phyloP scores from a whole-genome alignment of 2,888 invertebrate genomes.

The Gisinianus flammeolus region DNA sequence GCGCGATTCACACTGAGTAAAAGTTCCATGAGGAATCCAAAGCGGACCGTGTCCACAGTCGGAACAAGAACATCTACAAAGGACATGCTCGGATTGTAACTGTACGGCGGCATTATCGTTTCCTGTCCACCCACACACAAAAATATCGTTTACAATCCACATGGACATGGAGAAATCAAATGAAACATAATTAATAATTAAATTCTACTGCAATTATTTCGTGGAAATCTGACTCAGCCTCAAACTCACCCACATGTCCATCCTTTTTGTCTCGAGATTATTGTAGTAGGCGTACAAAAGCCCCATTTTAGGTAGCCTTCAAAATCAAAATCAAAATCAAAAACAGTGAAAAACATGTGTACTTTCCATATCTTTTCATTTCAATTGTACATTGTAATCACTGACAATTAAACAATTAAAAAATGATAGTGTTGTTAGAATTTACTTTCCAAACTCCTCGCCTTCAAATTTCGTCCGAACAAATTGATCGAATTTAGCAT shows the following conservation, averaged over 20 bases:
- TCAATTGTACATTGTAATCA: too few relatives aligned
- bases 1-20: conserved; percentile 75
- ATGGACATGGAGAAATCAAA: neutral
- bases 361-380: too few relatives aligned
- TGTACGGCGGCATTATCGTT: conserved; percentile 76
- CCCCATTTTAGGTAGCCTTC: conserved; percentile 72
- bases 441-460: conserved; percentile 71
- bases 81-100: conserved; percentile 72
- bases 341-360: conserved; percentile 55
- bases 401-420: too few relatives aligned
- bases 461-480: conserved; percentile 74
- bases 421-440: too few relatives aligned
- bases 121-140: too few relatives aligned
- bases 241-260: conserved; percentile 72
- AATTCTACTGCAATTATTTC: neutral
- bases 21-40: conserved; percentile 79
- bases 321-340: neutral
- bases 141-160: too few relatives aligned
- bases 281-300: conserved; percentile 79
- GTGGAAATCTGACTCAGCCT: neutral
- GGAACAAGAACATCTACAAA: conserved; percentile 91
- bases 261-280: conserved; percentile 71
- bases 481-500: conserved; percentile 73
- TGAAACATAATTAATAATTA: neutral
- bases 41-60: conserved; percentile 87